Evolutionary conservation across 1,140 invertebrate genomes (phyloP), one percentile per base, ranked within the genome.

Genomic region (Arion vulgaris): DNA sequence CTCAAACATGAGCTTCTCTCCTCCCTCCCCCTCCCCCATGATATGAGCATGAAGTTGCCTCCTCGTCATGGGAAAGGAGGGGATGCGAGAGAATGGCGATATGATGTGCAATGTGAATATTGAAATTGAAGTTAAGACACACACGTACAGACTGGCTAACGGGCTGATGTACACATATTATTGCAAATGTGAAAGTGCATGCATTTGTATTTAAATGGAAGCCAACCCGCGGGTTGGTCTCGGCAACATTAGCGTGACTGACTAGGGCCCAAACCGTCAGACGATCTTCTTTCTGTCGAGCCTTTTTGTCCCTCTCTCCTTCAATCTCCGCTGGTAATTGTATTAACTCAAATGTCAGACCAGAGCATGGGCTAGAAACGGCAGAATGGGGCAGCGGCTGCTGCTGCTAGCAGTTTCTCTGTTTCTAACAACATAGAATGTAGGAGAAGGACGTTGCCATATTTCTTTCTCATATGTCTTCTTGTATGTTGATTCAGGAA

Each of bases 111-210:
- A 23, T 2, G 51, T 57, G 7, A 1, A 57, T 57, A 57, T 57
- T 57, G 51, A 19, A 57, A 23, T 57, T 57, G 51, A 57, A 15
- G 51, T 26, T 57, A 26, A 23, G 19, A 57, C 9, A 57, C 9
- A 57, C 15, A 23, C 51, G 51, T 57, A 57, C 51, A 57, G 9
- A 26, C 51, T 11, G 51, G 51, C 51, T 23, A 57, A 57, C 51
- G 23, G 9, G 51, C 19, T 57, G 15, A 26, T 57, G 19, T 1
- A 57, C 51, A 26, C 51, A 57, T 57, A 23, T 23, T 57, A 57
- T 57, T 26, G 51, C 51, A 57, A 57, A 57, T 57, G 51, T 57
- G 51, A 57, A 57, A 57, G 51, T 57, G 51, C 51, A 57, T 57
- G 51, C 51, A 57, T 57, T 57, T 57, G 51, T 57, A 57, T 57